Conservation (phyloP, 2,113 vertebrate species). For the Emydura subglobosa region DNA sequence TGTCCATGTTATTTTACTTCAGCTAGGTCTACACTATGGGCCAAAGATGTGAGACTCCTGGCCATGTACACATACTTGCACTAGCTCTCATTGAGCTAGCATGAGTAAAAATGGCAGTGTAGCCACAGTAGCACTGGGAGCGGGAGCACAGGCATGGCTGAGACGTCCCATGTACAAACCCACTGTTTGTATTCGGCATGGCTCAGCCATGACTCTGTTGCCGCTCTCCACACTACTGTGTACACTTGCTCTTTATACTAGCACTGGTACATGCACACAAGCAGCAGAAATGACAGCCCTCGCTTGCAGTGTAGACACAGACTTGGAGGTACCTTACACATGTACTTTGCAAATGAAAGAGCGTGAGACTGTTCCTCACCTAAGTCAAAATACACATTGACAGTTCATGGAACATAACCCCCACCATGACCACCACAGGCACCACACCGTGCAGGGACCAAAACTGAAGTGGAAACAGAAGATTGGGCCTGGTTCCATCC, state of each 20-base stretch:
- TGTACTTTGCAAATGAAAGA: background rate
- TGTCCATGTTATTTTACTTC: background rate
- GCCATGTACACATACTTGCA: background rate
- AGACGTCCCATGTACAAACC: background rate
- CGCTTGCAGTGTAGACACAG: background rate
- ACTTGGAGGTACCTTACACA: fast-evolving
- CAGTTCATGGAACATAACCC: background rate
- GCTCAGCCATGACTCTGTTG: background rate
- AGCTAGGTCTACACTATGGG: background rate
- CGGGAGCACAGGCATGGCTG: background rate
- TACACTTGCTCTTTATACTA: background rate
- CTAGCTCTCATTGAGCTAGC: too few relatives aligned
- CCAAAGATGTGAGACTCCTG: background rate
- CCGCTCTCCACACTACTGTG: background rate
- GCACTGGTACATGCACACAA: background rate
- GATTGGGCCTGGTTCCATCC: background rate
- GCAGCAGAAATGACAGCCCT: background rate
- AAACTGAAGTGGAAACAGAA: background rate
- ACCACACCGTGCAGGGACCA: background rate
- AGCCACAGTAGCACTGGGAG: background rate
- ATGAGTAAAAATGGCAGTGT: too few relatives aligned
- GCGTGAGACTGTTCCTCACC: background rate
- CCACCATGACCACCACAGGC: background rate
- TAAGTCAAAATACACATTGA: background rate
- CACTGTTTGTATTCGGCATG: background rate